Evolutionary conservation across 2,888 invertebrate species (phyloP).

Genomic region (Carterocephalus palaemon): DNA sequence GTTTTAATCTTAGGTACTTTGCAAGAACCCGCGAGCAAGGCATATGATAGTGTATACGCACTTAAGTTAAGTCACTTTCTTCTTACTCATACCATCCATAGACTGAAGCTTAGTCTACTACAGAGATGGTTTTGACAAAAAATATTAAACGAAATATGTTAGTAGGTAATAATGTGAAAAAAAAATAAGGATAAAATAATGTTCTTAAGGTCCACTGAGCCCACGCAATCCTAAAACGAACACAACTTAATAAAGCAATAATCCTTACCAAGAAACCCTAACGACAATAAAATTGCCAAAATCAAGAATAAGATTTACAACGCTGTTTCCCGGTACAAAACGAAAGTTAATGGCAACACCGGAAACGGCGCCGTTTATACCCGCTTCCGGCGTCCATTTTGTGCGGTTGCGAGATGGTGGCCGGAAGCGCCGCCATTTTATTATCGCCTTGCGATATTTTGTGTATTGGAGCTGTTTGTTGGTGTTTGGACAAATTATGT

Average conservation of each 20-base stretch:
- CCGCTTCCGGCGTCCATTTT: conserved; percentile 34
- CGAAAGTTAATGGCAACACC: conserved; percentile 15
- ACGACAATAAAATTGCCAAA: conserved; percentile 6
- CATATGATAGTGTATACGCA: no score
- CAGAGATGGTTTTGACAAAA: no score
- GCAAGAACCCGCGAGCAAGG: no score
- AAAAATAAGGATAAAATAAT: no score
- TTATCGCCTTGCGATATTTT: conserved; percentile 29
- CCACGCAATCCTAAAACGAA: neutral
- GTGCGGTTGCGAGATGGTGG: conserved; percentile 28
- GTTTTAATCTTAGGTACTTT: no score
- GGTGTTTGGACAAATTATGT: conserved; percentile 5
- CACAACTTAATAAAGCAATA: conserved; percentile 1
- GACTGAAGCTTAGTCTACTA: no score
- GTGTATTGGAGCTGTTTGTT: conserved; percentile 15
- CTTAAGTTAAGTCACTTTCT: no score
- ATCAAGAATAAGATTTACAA: conserved; percentile 12
- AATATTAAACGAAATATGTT: no score
- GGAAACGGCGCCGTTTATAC: conserved; percentile 33
- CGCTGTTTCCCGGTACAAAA: conserved; percentile 6
- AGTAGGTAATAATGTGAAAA: no score
- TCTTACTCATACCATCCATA: no score
- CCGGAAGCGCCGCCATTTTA: conserved; percentile 31
- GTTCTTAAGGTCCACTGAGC: no score
- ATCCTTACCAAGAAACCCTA: neutral